Evolutionary conservation across 2,113 vertebrate genomes (phyloP), one percentile per base, ranked within the genome.

Genomic region (Platanista minor): DNA sequence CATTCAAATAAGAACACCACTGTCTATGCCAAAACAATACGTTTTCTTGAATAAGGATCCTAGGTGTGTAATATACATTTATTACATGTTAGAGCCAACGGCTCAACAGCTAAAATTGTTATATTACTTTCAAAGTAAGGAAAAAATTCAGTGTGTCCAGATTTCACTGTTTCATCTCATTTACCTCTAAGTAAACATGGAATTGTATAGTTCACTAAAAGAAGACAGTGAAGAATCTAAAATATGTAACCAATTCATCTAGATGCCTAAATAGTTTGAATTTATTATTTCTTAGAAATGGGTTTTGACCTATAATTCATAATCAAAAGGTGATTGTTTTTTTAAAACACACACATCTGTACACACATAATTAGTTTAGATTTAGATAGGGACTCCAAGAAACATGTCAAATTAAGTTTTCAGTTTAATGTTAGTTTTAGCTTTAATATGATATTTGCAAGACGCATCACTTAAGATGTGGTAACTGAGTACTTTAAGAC

Each of bases 241-340:
- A 95, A 86, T 62, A 67, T 66, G 87, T 89, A 96, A 90, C 36
- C 43, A 69, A 0, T 93, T 90, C 84, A 93, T 66, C 41, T 49
- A 46, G 31, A 27, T 90, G 39, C 36, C 54, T 74, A 94, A 94
- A 72, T 27, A 91, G 66, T 77, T 97, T 90, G 61, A 77, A 97
- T 95, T 87, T n/a, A 77, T 92, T 92, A 64, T 92, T 90, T 92
- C 57, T 93, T 78, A 94, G 33, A 90, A 95, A 69, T 61, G 18
- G 69, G 72, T 97, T 98, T 86, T 90, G 82, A 43, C 21, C 67
- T 94, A 0, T 74, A 52, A 69, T 90, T 54, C 18, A 85, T 66
- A 49, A 84, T 72, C 36, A 84, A 75, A 97, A 95, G n/a, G 4
- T 39, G 18, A 59, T 86, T 98, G 4, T 92, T 87, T 87, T 80